A percentile compares a stretch with the other conserved stretches of the same genome.
Evolutionary conservation across 2,888 invertebrate genomes (phyloP).

Genomic region (Campopleginae sp.): DNA sequence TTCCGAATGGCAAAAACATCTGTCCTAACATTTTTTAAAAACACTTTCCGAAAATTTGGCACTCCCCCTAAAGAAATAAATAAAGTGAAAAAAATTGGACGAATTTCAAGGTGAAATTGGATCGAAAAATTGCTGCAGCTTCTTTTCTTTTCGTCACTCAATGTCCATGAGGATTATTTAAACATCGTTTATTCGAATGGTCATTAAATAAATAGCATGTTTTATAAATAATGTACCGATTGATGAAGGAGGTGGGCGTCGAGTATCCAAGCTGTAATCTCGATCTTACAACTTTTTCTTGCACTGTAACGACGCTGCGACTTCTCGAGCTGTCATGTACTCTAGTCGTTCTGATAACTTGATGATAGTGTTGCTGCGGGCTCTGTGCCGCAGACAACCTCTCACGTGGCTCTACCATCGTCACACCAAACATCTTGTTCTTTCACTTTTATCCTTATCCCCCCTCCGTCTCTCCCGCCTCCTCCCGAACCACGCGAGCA

Average conservation of each 20-base stretch:
- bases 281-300: conserved; percentile 83
- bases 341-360: conserved; percentile 81
- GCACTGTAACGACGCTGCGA: conserved; percentile 81
- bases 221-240: conserved; percentile 76
- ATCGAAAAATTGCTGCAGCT: background rate
- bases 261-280: conserved; percentile 83
- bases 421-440: conserved; percentile 76
- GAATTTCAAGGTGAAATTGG: background rate
- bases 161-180: background rate
- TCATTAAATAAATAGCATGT: background rate
- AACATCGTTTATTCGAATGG: background rate
- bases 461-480: background rate
- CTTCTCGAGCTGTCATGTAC: conserved; percentile 81
- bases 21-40: too few relatives aligned
- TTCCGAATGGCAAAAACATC: too few relatives aligned
- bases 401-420: conserved; percentile 81
- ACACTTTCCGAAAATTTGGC: background rate
- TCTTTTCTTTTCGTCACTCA: background rate
- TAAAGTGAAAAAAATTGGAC: background rate
- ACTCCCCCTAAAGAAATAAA: background rate
- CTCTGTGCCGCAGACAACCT: conserved; percentile 72
- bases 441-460: conserved; percentile 58
- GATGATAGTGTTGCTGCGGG: conserved; percentile 78
- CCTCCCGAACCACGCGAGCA: conserved; percentile 22
- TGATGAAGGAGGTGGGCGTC: conserved; percentile 83